Percentiles rank a stretch among this genome's conserved stretches.
phyloP scores from a whole-genome alignment of 2,113 vertebrate species.

The Nicator chloris region DNA sequence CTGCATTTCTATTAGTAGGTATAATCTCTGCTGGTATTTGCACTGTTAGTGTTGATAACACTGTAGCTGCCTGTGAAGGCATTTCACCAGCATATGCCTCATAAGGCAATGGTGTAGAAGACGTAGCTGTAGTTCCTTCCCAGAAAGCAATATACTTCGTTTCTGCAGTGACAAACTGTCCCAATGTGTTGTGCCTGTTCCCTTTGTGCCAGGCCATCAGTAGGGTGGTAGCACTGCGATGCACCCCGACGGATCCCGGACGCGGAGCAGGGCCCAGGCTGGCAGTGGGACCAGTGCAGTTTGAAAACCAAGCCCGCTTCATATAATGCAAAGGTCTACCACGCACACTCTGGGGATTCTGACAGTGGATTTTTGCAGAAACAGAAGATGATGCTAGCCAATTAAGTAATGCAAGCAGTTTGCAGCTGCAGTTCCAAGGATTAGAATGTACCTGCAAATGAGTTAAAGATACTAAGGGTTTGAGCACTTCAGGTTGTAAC shows the following conservation, averaged over 20 bases:
- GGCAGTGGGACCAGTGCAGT: conserved; percentile 38
- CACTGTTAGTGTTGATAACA: not conserved
- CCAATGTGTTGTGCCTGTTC: not conserved
- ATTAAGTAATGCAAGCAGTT: conserved; percentile 59
- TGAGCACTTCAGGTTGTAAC: conserved; percentile 69
- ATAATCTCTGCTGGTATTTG: conserved; percentile 34
- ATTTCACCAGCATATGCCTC: conserved; percentile 37
- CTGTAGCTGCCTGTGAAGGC: not conserved
- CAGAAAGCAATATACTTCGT: not conserved
- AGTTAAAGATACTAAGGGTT: conserved; percentile 73
- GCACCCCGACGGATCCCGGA: not conserved
- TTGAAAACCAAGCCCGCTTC: conserved; percentile 52
- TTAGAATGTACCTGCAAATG: conserved; percentile 71
- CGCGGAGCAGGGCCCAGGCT: not conserved
- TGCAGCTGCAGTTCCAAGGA: conserved; percentile 78
- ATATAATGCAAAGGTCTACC: conserved; percentile 61
- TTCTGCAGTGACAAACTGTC: conserved; percentile 7
- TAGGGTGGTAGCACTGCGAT: conserved; percentile 1
- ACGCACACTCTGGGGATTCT: conserved; percentile 55
- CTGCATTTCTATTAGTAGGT: conserved; percentile 52
- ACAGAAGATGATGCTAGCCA: conserved; percentile 68
- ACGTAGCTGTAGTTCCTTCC: conserved; percentile 13
- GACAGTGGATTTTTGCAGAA: conserved; percentile 70
- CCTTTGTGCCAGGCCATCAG: conserved; percentile 62
- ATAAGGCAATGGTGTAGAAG: not conserved